Evolutionary conservation across 2,888 invertebrate genomes (phyloP).

Genomic region (Macaria notata): DNA sequence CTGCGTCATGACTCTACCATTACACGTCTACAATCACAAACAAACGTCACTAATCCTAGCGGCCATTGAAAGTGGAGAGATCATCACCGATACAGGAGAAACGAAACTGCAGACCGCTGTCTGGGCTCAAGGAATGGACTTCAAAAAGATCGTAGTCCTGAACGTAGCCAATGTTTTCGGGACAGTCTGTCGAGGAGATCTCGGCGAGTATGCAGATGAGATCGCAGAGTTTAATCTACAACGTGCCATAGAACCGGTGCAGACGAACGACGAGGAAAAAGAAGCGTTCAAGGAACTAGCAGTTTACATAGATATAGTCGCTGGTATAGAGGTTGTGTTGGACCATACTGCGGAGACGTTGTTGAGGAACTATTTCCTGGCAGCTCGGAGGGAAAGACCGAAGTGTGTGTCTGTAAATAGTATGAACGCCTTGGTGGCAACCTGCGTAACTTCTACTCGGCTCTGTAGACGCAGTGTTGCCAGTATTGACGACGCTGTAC

Average conservation of each 20-base stretch:
- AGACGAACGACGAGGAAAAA: constrained; percentile 47
- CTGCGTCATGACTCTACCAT: constrained; percentile 60
- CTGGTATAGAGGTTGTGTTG: constrained; percentile 56
- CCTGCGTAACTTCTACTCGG: constrained; percentile 61
- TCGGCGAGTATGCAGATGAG: constrained; percentile 59
- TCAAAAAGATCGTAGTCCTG: constrained; percentile 58
- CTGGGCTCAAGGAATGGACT: constrained; percentile 70
- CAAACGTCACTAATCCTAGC: constrained; percentile 52
- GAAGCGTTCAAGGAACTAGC: constrained; percentile 52
- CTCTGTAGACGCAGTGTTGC: constrained; percentile 60
- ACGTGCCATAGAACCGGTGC: constrained; percentile 45
- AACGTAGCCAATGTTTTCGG: constrained; percentile 68
- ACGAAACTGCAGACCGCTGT: constrained; percentile 57
- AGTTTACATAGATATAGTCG: constrained; percentile 58
- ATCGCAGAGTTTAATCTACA: constrained; percentile 59
- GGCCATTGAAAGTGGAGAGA: constrained; percentile 59
- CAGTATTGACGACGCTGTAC: constrained; percentile 63
- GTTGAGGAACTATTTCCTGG: constrained; percentile 62
- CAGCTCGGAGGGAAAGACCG: constrained; percentile 61
- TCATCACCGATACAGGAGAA: constrained; percentile 45
- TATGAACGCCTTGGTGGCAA: constrained; percentile 57
- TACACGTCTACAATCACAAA: constrained; percentile 65
- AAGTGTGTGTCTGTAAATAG: constrained; percentile 57
- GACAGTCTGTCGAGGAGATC: constrained; percentile 62
- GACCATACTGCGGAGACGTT: constrained; percentile 52